Evolutionary conservation across 2,888 invertebrate species (phyloP).

Genomic region (Gortyna flavago): DNA sequence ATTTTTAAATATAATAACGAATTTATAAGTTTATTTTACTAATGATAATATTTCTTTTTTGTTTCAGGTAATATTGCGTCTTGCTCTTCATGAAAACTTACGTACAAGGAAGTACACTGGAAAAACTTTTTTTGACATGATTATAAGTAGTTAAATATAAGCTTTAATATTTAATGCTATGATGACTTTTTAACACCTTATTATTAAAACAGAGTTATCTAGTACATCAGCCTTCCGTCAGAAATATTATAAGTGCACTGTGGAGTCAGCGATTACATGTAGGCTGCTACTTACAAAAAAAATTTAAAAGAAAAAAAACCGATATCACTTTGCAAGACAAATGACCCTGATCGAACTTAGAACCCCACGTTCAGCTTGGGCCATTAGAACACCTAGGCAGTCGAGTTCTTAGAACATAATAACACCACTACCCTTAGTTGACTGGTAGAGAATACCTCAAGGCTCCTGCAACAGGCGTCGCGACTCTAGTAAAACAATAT

Average conservation of each 20-base stretch:
- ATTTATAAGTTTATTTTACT: background rate
- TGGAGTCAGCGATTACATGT: background rate
- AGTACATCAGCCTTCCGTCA: background rate
- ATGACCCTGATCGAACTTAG: background rate
- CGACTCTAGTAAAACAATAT: background rate
- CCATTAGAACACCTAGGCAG: background rate
- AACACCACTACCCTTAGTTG: background rate
- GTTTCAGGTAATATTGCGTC: conserved; percentile 50
- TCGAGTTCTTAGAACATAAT: background rate
- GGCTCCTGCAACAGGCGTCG: background rate
- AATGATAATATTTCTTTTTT: conserved; percentile 22
- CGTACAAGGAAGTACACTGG: conserved; percentile 1
- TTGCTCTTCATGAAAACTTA: background rate
- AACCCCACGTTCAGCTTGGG: background rate
- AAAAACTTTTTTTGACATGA: background rate
- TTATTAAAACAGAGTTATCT: background rate
- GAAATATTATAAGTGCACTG: too few species aligned
- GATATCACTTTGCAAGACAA: background rate
- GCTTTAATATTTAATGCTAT: background rate
- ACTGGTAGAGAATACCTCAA: background rate
- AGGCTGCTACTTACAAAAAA: background rate
- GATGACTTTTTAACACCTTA: background rate
- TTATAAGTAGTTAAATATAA: background rate
- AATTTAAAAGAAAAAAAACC: background rate
- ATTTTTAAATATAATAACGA: background rate